Evolutionary conservation across 2,888 invertebrate genomes (phyloP), one percentile per base, ranked within the genome.

Genomic region (Antitype chi): DNA sequence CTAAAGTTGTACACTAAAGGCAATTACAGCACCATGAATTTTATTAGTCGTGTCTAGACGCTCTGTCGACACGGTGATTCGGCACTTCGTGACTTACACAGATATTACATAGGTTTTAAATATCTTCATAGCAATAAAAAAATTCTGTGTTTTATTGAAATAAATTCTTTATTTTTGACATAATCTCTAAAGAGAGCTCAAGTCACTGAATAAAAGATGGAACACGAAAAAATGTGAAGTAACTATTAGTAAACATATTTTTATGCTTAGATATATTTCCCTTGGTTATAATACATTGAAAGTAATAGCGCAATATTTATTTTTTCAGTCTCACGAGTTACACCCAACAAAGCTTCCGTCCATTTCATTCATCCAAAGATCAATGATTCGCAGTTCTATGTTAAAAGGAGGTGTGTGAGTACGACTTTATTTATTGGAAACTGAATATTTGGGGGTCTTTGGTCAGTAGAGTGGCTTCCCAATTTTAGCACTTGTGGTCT

Each of bases 361-460:
- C 25, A 86, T 96, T 3, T 87, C 92, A 0, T 91, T 98, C 1
- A 91, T 97, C 4, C 97, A 98, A 86, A 96, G 97, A 9, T 98
- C 98, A n/a, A 97, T 97, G 79, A 96, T 98, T n/a, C 97, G 98
- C 67, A 97, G 97, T 13, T 97, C 98, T 0, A 96, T 98, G n/a
- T 93, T 95, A 47, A 96, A 97, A 89, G 98, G 97, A 93, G 96
- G 98, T 98, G 93, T 94, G 89, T 85, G 62, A 74, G 66, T 83
- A 81, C 60, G 28, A 23, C 57, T 64, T 78, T 64, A 32, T 68
- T 67, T 49, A 47, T n/a, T 53, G 23, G 23, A 20, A 77, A 15
- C n/a, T n/a, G 23, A 28, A 28, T 1, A 28, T 7, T 49, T 59
- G 4, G 0, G 9, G 17, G 59, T 47, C 13, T 43, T 15, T 15